phyloP scores from a whole-genome alignment of 2,113 vertebrate species.

The Nibea coibor region DNA sequence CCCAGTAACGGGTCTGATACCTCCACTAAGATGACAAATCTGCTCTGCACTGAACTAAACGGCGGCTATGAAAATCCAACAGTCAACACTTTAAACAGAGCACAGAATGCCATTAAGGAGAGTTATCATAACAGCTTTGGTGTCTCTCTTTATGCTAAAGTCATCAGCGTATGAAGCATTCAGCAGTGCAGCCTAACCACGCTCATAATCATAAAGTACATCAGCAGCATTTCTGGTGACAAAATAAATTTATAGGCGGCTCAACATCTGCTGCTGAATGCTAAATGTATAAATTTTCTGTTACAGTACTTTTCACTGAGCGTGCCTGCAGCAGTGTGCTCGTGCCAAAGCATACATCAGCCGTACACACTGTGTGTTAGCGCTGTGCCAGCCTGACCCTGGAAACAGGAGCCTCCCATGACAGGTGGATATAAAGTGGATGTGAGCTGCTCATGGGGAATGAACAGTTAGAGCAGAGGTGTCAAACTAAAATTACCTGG shows the following conservation, averaged over 20 bases:
- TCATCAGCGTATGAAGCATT: conserved; percentile 26
- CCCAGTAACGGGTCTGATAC: neutral
- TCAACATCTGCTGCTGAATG: neutral
- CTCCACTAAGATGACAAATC: neutral
- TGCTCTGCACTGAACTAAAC: neutral
- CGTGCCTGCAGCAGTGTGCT: conserved; percentile 32
- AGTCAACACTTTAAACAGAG: conserved; percentile 6
- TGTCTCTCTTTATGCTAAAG: conserved; percentile 17
- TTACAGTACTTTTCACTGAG: conserved; percentile 16
- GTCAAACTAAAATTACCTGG: conserved; percentile 36
- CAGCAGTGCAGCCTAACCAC: conserved; percentile 17
- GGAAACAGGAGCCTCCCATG: conserved; percentile 39
- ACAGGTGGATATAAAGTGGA: conserved; percentile 62
- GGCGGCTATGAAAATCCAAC: neutral
- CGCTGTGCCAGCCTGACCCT: conserved; percentile 57
- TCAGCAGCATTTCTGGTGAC: conserved; percentile 19
- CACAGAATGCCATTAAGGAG: neutral
- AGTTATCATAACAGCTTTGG: conserved; percentile 14
- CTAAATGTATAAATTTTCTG: conserved; percentile 34
- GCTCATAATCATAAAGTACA: conserved; percentile 32
- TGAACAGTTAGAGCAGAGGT: conserved; percentile 10
- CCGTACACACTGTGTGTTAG: conserved; percentile 36
- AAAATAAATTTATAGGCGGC: conserved; percentile 32
- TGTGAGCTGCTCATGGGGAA: conserved; percentile 31
- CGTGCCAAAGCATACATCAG: conserved; percentile 56